Evolutionary conservation across 2,888 invertebrate genomes (phyloP).

Genomic region (Drosophila diplacantha): DNA sequence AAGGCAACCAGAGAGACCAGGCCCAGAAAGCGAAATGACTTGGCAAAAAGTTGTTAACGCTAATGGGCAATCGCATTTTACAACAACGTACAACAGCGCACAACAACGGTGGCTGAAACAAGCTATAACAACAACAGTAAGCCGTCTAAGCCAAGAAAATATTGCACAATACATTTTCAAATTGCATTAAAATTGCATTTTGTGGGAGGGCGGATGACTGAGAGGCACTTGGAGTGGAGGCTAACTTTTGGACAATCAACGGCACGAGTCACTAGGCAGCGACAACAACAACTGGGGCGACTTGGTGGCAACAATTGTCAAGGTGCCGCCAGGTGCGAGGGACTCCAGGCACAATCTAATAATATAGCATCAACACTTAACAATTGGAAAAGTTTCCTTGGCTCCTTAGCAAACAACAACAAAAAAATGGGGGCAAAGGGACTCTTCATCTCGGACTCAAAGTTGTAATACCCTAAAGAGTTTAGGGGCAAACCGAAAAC

Average conservation of each 20-base stretch:
- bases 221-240: background rate
- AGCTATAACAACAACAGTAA: constrained; percentile 18
- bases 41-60: constrained; percentile 55
- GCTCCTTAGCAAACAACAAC: constrained; percentile 1
- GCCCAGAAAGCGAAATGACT: constrained; percentile 44
- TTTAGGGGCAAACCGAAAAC: background rate
- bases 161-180: constrained; percentile 59
- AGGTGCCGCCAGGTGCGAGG: constrained; percentile 39
- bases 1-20: background rate
- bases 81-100: background rate
- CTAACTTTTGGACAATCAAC: constrained; percentile 52
- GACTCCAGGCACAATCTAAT: constrained; percentile 43
- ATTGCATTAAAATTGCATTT: constrained; percentile 56
- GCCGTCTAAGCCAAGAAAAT: constrained; percentile 52
- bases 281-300: constrained; percentile 23
- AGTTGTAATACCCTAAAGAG: constrained; percentile 21
- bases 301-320: constrained; percentile 37
- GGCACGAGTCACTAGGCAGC: constrained; percentile 62
- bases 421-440: background rate
- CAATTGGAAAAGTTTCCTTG: constrained; percentile 51
- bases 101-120: constrained; percentile 5
- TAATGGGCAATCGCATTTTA: constrained; percentile 55
- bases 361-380: constrained; percentile 44
- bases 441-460: constrained; percentile 7
- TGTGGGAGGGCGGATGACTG: constrained; percentile 21